Conservation (phyloP, 2,797 vertebrate genomes). For the Myoxocephalus aenaeus region DNA sequence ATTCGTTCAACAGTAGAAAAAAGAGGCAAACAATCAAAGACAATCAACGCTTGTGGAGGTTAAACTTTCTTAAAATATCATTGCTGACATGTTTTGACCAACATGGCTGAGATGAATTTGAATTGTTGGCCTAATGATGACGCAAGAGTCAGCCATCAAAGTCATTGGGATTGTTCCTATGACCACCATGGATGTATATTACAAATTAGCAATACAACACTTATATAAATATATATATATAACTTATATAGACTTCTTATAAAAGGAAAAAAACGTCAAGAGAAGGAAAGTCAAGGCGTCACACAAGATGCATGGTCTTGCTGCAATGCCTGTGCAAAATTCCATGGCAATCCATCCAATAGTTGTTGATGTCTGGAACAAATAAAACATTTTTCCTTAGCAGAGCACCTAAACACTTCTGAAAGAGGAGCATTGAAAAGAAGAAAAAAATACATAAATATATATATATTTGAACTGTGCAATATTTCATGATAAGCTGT, state of each 20-base stretch:
- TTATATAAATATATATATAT: neutral
- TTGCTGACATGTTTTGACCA: too few relatives aligned
- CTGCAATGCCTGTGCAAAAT: neutral
- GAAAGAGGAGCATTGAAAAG: too few relatives aligned
- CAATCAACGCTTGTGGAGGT: neutral
- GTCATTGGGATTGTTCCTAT: neutral
- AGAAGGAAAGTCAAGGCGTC: neutral
- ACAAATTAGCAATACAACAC: neutral
- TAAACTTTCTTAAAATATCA: too few relatives aligned
- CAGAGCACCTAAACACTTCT: neutral
- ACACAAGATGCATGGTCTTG: neutral
- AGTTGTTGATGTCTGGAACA: neutral
- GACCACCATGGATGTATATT: too few relatives aligned
- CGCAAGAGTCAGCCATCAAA: neutral
- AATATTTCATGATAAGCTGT: neutral
- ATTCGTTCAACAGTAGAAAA: neutral
- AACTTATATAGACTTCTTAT: neutral
- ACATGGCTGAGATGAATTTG: too few relatives aligned
- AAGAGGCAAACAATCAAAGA: neutral
- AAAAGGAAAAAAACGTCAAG: neutral
- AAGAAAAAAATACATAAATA: too few relatives aligned
- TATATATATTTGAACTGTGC: neutral
- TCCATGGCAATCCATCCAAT: neutral
- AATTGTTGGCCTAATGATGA: neutral
- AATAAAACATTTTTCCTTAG: too few relatives aligned